Conservation (phyloP, 1,140 invertebrate genomes). For the Conopomorpha cramerella region DNA sequence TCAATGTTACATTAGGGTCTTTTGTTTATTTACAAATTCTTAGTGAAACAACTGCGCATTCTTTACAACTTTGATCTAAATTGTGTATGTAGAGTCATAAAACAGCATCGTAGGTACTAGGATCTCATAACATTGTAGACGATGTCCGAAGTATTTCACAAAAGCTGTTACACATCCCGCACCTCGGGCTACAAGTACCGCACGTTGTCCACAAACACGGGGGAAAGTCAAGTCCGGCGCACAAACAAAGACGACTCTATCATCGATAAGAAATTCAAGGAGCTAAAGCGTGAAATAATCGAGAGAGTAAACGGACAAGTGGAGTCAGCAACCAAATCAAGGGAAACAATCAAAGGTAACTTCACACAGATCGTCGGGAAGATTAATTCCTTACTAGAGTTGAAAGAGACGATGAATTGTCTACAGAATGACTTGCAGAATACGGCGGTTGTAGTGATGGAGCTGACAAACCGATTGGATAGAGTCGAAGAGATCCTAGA, state of each 20-base stretch:
- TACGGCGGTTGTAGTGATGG: neutral
- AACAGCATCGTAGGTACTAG: too few species aligned
- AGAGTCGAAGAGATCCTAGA: neutral
- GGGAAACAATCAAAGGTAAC: neutral
- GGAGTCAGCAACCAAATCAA: neutral
- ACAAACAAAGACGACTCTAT: slow-evolving; percentile 16
- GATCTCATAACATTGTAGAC: slow-evolving; percentile 3
- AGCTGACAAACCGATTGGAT: neutral
- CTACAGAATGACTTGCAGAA: neutral
- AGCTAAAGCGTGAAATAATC: slow-evolving; percentile 8
- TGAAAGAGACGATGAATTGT: neutral
- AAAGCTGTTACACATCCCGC: slow-evolving; percentile 30
- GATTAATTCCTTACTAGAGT: neutral
- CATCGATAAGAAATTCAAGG: slow-evolving; percentile 26
- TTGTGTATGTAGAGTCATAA: neutral
- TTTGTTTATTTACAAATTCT: too few species aligned
- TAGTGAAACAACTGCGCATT: too few species aligned
- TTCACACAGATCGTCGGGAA: neutral
- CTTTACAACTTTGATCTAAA: too few species aligned
- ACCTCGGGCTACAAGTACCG: slow-evolving; percentile 39
- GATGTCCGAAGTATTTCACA: slow-evolving; percentile 34
- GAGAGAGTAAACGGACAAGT: neutral
- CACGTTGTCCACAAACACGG: slow-evolving; percentile 35
- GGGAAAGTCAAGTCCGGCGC: slow-evolving; percentile 15
- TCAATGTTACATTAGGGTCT: too few species aligned